Base-by-base conservation (phyloP, 2,113 vertebrate species). In the Platichthys stellatus region DNA sequence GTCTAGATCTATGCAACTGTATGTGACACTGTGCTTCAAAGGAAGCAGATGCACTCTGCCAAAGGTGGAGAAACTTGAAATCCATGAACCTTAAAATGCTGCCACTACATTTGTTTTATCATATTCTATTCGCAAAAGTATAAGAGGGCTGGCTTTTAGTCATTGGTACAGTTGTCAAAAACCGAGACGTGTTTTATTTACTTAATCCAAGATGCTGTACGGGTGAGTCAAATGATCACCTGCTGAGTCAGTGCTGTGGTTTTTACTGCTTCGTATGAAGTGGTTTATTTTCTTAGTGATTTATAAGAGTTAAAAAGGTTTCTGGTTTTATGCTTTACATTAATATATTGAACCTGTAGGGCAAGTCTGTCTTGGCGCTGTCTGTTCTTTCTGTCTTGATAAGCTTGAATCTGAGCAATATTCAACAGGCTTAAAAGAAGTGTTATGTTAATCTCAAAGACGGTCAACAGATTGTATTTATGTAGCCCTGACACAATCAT, bases 171-270 rank as follows among this genome's bases (percentile, higher is more conserved):
- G 79, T 62, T 56, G 47, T 28, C 38, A 13, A 74, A 75, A 69
- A 80, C 78, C 54, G n/a, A 63, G 1, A 71, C 47, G 3, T 45
- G 56, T 53, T 15, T 71, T 38, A 3, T 3, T 54, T 67, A 17
- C 23, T 74, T 12, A 80, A 83, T 91, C 87, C 81, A 81, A 87
- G 63, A 86, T 85, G 92, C 88, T 92, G 90, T 76, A 82, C 70
- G 62, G 20, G 47, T n/a, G 38, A 61, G 71, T 38, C 24, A 61
- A 69, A 40, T 3, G 59, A 43, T 69, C 73, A 67, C 53, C 53
- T 62, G 47, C 0, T 68, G 57, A 61, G 17, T 59, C 31, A 40
- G 7, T 73, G 74, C 62, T 86, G 79, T 69, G 69, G 47, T 15
- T 74, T 74, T 49, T 24, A 62, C 17, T 17, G 58, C 47, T 75